These are phyloP conservation scores for Eupsilia transversa DNA, from an alignment of 2,888 invertebrate genomes.

Conservation along the genomic window DNA sequence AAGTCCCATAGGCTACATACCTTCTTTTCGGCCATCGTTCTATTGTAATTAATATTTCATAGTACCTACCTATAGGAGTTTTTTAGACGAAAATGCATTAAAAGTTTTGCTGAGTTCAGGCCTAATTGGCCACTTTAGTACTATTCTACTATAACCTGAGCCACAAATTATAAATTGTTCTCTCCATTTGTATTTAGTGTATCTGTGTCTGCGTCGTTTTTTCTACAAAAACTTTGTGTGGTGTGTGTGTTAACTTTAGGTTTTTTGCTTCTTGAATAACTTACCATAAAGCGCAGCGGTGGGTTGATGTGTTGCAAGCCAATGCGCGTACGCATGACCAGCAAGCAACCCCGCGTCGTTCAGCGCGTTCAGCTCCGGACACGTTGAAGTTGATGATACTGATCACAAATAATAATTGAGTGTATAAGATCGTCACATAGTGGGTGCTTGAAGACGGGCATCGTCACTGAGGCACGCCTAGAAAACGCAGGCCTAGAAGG, in stretches of 20 bases:
- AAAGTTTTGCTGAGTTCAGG: background rate
- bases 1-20: background rate
- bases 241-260: background rate
- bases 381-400: conserved; percentile 87
- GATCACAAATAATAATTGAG: conserved; percentile 18
- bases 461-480: background rate
- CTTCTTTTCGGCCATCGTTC: background rate
- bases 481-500: background rate
- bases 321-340: conserved; percentile 88
- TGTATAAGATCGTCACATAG: background rate
- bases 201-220: too few species aligned
- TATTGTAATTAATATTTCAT: background rate
- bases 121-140: background rate
- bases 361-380: conserved; percentile 80
- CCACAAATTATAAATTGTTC: background rate
- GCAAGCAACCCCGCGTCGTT: conserved; percentile 85
- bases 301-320: conserved; percentile 86
- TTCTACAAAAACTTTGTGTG: background rate
- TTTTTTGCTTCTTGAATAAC: background rate
- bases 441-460: background rate
- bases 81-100: background rate
- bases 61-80: background rate
- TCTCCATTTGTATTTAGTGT: background rate
- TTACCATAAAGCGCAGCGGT: conserved; percentile 83
- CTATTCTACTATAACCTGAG: background rate